These are phyloP conservation scores for Natator depressus DNA, from an alignment of 2,113 vertebrate species.

Conservation along the genomic window DNA sequence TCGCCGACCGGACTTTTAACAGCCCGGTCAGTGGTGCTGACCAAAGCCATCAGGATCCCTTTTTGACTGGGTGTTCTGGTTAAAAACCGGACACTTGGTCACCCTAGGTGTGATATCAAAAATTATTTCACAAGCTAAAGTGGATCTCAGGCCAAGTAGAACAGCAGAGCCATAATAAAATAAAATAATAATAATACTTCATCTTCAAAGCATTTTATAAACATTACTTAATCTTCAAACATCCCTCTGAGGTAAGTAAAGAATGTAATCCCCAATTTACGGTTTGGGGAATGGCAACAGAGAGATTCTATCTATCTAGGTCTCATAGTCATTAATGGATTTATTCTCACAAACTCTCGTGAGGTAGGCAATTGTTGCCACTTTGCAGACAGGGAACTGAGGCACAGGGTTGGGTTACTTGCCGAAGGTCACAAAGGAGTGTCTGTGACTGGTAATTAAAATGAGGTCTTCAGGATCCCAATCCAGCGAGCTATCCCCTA, in stretches of 20 bases:
- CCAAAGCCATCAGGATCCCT: no score
- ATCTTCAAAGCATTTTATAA: not conserved
- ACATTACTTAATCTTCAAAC: not conserved
- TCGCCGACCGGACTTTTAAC: no score
- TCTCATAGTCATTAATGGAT: not conserved
- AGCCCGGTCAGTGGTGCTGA: no score
- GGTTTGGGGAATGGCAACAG: not conserved
- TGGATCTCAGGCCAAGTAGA: fast-evolving
- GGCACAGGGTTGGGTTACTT: not conserved
- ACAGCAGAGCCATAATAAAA: not conserved
- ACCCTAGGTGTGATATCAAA: not conserved
- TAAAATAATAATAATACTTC: not conserved
- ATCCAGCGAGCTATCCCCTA: not conserved
- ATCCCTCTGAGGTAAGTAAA: not conserved
- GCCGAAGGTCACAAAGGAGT: not conserved
- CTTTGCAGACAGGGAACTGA: not conserved
- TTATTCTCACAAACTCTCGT: not conserved
- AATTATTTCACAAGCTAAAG: not conserved
- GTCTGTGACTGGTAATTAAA: not conserved
- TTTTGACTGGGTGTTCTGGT: no score
- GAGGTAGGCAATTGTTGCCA: not conserved
- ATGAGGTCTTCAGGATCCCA: not conserved
- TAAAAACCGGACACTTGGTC: no score
- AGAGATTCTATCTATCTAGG: not conserved
- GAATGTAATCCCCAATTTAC: not conserved